Conservation (phyloP, 23 tunicate genomes). For the Styela plicata region DNA sequence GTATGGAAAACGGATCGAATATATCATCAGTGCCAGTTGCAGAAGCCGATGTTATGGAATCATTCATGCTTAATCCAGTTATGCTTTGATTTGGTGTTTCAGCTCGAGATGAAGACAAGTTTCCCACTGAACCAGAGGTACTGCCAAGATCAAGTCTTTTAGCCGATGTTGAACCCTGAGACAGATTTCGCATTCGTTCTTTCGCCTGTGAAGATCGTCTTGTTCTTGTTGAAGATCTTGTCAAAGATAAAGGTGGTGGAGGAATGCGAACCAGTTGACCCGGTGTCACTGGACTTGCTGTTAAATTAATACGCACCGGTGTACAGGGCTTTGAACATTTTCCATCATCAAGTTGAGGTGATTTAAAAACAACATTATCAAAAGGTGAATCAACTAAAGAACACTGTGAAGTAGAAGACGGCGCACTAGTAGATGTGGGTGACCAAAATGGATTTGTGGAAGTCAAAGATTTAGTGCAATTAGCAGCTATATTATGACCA, state of each 20-base stretch:
- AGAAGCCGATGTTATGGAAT: background rate
- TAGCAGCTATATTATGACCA: background rate
- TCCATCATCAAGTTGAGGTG: background rate
- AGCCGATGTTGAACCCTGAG: background rate
- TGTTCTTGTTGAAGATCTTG: conserved; percentile 22
- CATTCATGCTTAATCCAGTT: background rate
- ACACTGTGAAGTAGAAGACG: background rate
- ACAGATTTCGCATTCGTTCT: conserved; percentile 1
- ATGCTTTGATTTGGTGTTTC: conserved; percentile 2
- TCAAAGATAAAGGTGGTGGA: conserved; percentile 13
- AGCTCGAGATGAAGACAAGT: conserved; percentile 18
- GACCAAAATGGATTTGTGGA: conserved; percentile 84
- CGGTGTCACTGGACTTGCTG: background rate
- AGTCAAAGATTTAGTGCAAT: background rate
- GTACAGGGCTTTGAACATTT: background rate
- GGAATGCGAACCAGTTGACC: conserved; percentile 15
- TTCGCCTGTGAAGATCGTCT: conserved; percentile 16
- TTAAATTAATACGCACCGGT: conserved; percentile 1
- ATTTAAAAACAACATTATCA: conserved; percentile 9
- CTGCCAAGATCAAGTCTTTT: conserved; percentile 14
- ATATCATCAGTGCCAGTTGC: background rate
- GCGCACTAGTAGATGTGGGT: conserved; percentile 46
- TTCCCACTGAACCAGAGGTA: background rate
- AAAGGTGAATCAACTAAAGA: conserved; percentile 11
- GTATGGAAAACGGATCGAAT: conserved; percentile 22